Evolutionary conservation across 2,797 vertebrate species (phyloP).

Genomic region (Leptoclinus maculatus): DNA sequence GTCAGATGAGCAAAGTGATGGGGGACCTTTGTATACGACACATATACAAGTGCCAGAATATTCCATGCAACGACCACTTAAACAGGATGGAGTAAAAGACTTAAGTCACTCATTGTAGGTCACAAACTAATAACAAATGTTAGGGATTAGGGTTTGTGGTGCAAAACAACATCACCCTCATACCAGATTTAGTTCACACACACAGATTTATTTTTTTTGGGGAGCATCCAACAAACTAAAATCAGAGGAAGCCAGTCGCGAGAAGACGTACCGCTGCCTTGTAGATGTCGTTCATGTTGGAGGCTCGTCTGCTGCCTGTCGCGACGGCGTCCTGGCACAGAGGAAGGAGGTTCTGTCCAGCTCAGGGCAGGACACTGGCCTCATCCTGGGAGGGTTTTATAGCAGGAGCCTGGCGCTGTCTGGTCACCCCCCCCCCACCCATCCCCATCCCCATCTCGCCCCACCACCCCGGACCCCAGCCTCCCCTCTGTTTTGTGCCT

Average conservation of each 20-base stretch:
- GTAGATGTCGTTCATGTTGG: slow-evolving; percentile 88
- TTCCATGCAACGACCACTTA: neutral
- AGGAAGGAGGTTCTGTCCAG: slow-evolving; percentile 68
- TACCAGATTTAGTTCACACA: slow-evolving; percentile 34
- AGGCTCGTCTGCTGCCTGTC: slow-evolving; percentile 72
- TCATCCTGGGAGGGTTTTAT: slow-evolving; percentile 77
- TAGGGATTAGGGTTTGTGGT: slow-evolving; percentile 24
- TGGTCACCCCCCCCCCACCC: slow-evolving; percentile 68
- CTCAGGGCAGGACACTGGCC: slow-evolving; percentile 76
- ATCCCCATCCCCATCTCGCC: too few relatives aligned
- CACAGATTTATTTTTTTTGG: slow-evolving; percentile 4
- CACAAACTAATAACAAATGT: slow-evolving; percentile 9
- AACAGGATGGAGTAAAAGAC: neutral
- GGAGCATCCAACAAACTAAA: slow-evolving; percentile 32
- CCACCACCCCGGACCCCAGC: slow-evolving; percentile 22
- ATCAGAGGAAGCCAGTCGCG: slow-evolving; percentile 13
- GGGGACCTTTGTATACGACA: neutral
- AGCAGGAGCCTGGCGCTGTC: slow-evolving; percentile 62
- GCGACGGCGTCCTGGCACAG: slow-evolving; percentile 69
- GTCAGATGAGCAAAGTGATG: slow-evolving; percentile 39
- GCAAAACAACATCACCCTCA: slow-evolving; percentile 23
- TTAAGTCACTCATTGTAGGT: neutral
- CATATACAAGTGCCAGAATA: slow-evolving; percentile 6
- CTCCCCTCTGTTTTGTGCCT: slow-evolving; percentile 58
- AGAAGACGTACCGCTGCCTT: slow-evolving; percentile 85